Evolutionary conservation across 2,797 vertebrate genomes (phyloP), one percentile per base, ranked within the genome.

Genomic region (Gallinago stenura): DNA sequence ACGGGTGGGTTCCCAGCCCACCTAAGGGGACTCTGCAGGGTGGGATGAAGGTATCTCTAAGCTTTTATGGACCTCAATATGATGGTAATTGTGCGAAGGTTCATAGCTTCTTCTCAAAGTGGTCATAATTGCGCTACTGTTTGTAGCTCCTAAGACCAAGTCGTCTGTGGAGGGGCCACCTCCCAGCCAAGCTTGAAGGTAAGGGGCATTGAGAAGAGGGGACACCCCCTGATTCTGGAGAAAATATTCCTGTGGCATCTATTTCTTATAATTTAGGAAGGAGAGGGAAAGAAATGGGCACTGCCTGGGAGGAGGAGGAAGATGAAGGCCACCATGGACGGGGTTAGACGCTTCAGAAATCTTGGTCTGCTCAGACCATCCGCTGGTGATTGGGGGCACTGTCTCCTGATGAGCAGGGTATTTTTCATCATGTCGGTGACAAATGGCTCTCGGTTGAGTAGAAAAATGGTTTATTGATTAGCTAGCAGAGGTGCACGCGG

Each of bases 391-490:
- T 68, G 53, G 80, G 69, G 58, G 45, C 90, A 41, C 37, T 1
- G 3, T 57, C 82, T 88, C 72, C 72, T 48, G 69, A 65, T 43
- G 50, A 81, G 77, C 78, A 33, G 73, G 78, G 73, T 37, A 84
- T 94, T 92, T 92, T 56, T 93, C 90, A 89, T 71, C 5, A 1
- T 60, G 62, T 70, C 2, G 14, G 70, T 94, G 94, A 94, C 64
- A 84, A 94, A 93, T 70, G 51, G 83, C 77, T 84, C 89, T 84
- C 0, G 0, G 78, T 9, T 93, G 83, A 92, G 69, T 24, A 87
- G 64, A 80, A 71, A 60, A 92, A 87, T 92, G 75, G 68, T 85
- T 95, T 94, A 93, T 95, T 92, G 96, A 94, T 94, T 19, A 48
- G 53, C 43, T 71, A 62, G 86, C 87, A 83, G 84, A 71, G 71